Evolutionary conservation across 2,113 vertebrate species (phyloP), one percentile per base, ranked within the genome.

Genomic region (Ochotona princeps): DNA sequence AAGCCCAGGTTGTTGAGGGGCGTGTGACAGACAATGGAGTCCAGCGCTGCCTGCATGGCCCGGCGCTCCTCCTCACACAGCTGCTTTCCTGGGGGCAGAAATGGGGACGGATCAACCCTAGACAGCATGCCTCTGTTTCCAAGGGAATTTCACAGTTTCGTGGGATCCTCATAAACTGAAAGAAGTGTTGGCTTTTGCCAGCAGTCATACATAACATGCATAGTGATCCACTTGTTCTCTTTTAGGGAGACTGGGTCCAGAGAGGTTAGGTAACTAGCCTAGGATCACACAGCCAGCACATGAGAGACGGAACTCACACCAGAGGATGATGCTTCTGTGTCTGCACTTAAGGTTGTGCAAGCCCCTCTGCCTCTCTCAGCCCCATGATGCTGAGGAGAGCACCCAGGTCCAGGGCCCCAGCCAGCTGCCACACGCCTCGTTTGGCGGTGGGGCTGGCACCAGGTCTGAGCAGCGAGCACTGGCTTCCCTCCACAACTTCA

Each of bases 1-100:
- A 98, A 99, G 25, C 99, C 99, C 1, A 99, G 98, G 97, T 99
- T 98, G 93, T 95, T 98, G 89, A 98, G 98, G 0, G 98, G 98
- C 0, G 98, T 97, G 95, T 98, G 97, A 90, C 98, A 98, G 9
- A 98, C 97, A 0, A 98, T 85, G 30, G 98, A 96, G 7, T 98
- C 97, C 80, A 98, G 95, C 1, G 97, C 96, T 0, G 97, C 97
- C 32, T 97, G 97, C 17, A 96, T 97, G 28, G 97, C 96, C 1
- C 97, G 82, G 2, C 93, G 96, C 2, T 98, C 98, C 35, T 97
- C 96, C 23, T 96, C 94, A 8, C 97, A 97, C 26, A 97, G 95
- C 80, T 97, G 96, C 93, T 98, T 98, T 47, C 98, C 98, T 98
- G 85, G 1, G 6, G 67, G 13, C 51, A 89, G 87, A 92, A 73